Evolutionary conservation across 2,113 vertebrate genomes (phyloP), one percentile per base, ranked within the genome.

Genomic region (Neodontobutis hainanensis): DNA sequence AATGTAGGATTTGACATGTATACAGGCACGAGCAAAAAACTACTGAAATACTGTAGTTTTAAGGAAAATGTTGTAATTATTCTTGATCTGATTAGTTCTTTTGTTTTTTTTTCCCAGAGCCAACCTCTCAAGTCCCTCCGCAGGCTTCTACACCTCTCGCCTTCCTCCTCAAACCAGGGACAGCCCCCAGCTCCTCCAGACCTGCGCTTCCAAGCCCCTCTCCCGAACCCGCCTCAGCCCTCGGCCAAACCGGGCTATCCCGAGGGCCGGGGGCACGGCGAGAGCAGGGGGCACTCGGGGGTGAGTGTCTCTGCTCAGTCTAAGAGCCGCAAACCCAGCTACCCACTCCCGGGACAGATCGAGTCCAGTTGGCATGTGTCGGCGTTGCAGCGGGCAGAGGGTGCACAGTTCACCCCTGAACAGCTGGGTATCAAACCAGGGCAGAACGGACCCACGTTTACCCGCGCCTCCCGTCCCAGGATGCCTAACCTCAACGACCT

Each of bases 401-500:
- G 94, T 2, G 88, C 94, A 6, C 93, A 96, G 81, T 98, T 96
- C 63, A 88, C 89, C 80, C 90, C 95, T 0, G 97, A 99, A 11
- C 97, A 96, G 84, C 92, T 97, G 89, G 93, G 95, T 75, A 90
- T 95, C 87, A 98, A 99, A 91, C 93, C 93, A 35, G 95, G 96
- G 64, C 96, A 96, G 90, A 99, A 99, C 2, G 97, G 97, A 90
- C 96, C 94, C 88, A 93, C 94, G 5, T 98, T 97, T 60, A 93
- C 92, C 88, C 93, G 97, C 79, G 92, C 97, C 32, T 94, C 95
- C 79, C 94, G 97, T 32, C 57, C 93, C 14, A 94, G 97, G 60
- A 97, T 98, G 94, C 97, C 97, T 64, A 99, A 99, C 74, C 94
- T 99, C 88, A 99, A 99, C 11, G 96, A 98, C 92, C 91, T 99